Conservation (phyloP, 2,888 invertebrate genomes). For the Iselma pallidipennis region DNA sequence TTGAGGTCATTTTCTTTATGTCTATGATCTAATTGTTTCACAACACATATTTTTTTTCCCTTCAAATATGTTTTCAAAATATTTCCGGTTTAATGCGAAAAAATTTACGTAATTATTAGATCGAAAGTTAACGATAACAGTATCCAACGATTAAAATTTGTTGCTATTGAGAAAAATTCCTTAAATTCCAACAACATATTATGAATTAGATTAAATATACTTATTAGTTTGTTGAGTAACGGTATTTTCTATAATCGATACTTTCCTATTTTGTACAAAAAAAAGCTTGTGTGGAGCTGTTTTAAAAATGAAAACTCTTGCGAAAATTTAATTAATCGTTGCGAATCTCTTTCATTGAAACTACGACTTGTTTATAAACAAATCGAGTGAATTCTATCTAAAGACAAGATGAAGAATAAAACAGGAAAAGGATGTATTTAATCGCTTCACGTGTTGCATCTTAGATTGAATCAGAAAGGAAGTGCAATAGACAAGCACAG, state of each 20-base stretch:
- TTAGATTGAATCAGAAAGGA: background rate
- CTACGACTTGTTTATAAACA: too few relatives aligned
- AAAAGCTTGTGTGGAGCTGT: too few relatives aligned
- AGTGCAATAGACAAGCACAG: background rate
- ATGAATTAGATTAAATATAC: constrained; percentile 1
- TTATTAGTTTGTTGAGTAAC: background rate
- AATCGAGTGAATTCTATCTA: too few relatives aligned
- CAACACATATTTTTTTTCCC: background rate
- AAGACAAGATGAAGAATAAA: background rate
- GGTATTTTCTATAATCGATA: background rate
- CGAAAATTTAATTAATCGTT: background rate
- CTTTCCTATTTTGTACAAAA: too few relatives aligned
- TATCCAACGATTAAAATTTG: too few relatives aligned
- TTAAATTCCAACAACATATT: constrained; percentile 15
- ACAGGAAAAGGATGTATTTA: background rate
- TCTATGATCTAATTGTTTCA: background rate
- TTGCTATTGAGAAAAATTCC: constrained; percentile 8
- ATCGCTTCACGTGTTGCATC: background rate
- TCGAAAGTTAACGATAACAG: background rate
- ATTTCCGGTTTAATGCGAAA: too few relatives aligned
- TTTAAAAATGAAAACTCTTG: too few relatives aligned
- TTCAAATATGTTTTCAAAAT: too few relatives aligned
- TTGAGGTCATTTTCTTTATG: background rate
- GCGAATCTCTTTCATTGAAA: too few relatives aligned
- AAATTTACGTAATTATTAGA: too few relatives aligned